Base-by-base conservation (phyloP, 2,113 vertebrate genomes). In the Poicephalus meyeri region DNA sequence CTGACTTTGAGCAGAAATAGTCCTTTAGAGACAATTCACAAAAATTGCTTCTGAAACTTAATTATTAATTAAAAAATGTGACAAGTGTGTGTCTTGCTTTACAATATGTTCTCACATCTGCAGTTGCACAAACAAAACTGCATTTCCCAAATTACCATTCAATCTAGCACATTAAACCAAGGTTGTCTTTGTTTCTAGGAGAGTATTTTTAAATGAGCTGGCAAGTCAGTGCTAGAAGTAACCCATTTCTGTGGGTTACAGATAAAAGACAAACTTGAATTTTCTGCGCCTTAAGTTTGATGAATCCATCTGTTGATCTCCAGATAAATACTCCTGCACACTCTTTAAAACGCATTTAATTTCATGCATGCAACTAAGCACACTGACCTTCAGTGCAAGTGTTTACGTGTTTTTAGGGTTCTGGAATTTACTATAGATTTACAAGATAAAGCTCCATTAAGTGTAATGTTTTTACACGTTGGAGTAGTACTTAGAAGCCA, bases 31-130 rank as follows among this genome's bases (percentile, higher is more conserved):
- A 69, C 12, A 87, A 88, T 74, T 68, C 41, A 63, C 47, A 83
- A 58, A 85, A 91, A 69, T 23, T 2, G 46, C 78, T 89, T 88
- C 37, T 80, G 35, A 92, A 93, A 78, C 50, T 26, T 85, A 80
- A 70, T 88, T 91, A 84, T 96, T 95, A 95, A 88, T 88, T 91
- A 6, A 91, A 92, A 91, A 82, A 72, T 66, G 9, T 56, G 80
- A 13, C 53, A 92, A 74, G 6, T 82, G 86, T 87, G 16, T 55
- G 31, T 72, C 42, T 83, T 86, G 41, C 33, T 93, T 91, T 93
- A 33, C 61, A 91, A 13, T 93, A 60, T 86, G 28, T 71, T 87
- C 65, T 85, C 82, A 84, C 47, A 78, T 89, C 63, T 93, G 58
- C 84, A 96, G 28, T 63, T 93, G 60, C 49, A 76, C 52, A 96